These are phyloP conservation scores for Pammene aurita DNA, from an alignment of 2,888 invertebrate species.

Conservation along the genomic window DNA sequence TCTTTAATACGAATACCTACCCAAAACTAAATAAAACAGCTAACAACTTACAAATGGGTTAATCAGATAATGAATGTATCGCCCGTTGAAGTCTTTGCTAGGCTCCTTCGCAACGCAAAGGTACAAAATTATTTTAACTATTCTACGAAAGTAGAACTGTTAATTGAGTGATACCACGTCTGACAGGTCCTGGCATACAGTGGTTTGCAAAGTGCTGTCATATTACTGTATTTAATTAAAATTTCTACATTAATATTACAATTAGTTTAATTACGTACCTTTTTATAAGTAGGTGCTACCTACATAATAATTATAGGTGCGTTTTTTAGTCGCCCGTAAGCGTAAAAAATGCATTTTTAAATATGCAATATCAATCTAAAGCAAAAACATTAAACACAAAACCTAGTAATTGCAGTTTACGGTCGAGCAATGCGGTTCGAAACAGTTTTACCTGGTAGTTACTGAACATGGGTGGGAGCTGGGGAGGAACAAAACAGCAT, in stretches of 20 bases:
- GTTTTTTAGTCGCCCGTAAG: no score
- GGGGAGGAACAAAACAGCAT: slow-evolving; percentile 76
- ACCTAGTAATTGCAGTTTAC: neutral
- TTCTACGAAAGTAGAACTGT: no score
- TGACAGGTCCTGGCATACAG: no score
- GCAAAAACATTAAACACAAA: neutral
- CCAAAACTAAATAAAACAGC: neutral
- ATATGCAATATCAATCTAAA: neutral
- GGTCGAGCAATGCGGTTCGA: neutral
- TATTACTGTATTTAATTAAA: no score
- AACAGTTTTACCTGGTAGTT: neutral
- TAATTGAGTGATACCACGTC: no score
- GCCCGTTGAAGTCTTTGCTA: slow-evolving; percentile 62
- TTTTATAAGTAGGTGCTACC: no score
- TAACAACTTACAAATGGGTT: neutral
- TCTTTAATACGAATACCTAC: no score
- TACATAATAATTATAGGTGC: no score
- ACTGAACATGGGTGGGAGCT: slow-evolving; percentile 43
- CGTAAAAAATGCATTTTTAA: neutral
- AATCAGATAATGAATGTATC: slow-evolving; percentile 5
- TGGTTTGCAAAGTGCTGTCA: no score
- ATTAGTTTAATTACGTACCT: neutral
- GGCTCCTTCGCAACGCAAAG: slow-evolving; percentile 24
- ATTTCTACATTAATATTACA: no score
- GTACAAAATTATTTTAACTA: no score